Base-by-base conservation (phyloP, 1,140 invertebrate species). In the Leptinotarsa undecemlineata region DNA sequence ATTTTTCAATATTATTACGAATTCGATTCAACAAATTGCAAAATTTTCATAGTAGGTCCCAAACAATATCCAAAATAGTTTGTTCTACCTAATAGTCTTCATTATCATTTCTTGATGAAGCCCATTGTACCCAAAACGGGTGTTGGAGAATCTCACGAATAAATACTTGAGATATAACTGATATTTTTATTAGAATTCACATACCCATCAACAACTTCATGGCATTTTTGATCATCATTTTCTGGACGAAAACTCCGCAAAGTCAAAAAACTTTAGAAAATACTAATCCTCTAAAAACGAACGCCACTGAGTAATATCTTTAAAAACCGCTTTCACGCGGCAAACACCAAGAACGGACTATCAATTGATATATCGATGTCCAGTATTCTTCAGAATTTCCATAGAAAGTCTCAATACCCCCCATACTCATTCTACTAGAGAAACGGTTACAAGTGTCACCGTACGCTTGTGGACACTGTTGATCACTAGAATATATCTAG, bases 161-260 rank as follows among this genome's bases (percentile, higher is more conserved):
- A 42, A 42, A 11, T 42, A 11, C 33, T 11, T 3, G 8, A 42
- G 11, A 42, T 42, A 42, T 42, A 42, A 42, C 33, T 33, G 6
- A 1, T 6, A 8, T 6, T 33, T 33, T 33, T 6, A 33, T 17
- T 57, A 64, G 15, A 3, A 64, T n/a, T 15, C n/a, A 68, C 66
- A 47, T 68, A 68, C 66, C 66, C 19, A 19, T 14, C n/a, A 68
- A 42, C 23, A 68, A 17, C n/a, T 42, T 68, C 23, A 68, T 68
- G 17, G 66, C 66, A 42, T 68, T 68, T 47, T 20, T 68, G 42
- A 68, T 47, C 62, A 64, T 64, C 66, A 68, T 68, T 68, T 68
- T 68, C 42, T 19, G 15, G 17, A 19, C 14, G 33, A 42, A 42
- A 11, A 21, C 60, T 15, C 21, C 1, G 6, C 26, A 8, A 8